These are phyloP conservation scores for Dinoponera quadriceps DNA, from an alignment of 1,140 invertebrate species.

Conservation along the genomic window DNA sequence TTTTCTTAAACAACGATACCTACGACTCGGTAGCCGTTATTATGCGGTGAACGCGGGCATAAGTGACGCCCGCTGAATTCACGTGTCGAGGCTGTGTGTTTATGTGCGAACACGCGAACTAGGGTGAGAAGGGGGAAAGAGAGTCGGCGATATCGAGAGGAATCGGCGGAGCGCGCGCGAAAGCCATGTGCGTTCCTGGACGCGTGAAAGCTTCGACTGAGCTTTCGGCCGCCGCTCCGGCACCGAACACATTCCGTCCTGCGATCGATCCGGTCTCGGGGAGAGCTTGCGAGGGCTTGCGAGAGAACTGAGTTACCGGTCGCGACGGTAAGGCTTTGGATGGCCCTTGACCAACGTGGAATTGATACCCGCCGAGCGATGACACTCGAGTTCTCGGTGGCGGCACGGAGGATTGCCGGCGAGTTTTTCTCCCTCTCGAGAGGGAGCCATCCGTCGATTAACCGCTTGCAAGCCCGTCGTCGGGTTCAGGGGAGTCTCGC, in stretches of 20 bases:
- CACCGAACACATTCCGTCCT: conserved; percentile 54
- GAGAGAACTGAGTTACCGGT: conserved; percentile 61
- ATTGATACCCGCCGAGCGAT: neutral
- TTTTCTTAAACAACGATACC: conserved; percentile 37
- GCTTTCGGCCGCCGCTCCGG: conserved; percentile 72
- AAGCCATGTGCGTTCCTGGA: conserved; percentile 70
- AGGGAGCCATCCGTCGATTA: neutral
- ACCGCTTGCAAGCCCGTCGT: conserved; percentile 26
- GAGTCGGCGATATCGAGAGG: conserved; percentile 20
- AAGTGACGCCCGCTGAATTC: conserved; percentile 41
- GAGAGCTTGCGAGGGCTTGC: conserved; percentile 52
- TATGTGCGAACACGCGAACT: neutral
- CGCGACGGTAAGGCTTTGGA: conserved; percentile 21
- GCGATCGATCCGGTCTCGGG: conserved; percentile 62
- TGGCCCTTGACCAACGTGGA: neutral
- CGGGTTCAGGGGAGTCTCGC: neutral
- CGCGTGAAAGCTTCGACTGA: conserved; percentile 78
- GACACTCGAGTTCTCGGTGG: neutral
- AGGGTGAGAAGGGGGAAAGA: neutral
- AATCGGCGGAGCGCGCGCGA: conserved; percentile 61
- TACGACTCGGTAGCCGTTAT: conserved; percentile 5
- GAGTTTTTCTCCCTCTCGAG: neutral
- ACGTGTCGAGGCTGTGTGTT: conserved; percentile 16
- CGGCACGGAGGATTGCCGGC: neutral
- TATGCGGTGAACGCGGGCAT: conserved; percentile 10